These are phyloP conservation scores for Scaptomyza polygonia DNA, from an alignment of 2,888 invertebrate species.

Conservation along the genomic window DNA sequence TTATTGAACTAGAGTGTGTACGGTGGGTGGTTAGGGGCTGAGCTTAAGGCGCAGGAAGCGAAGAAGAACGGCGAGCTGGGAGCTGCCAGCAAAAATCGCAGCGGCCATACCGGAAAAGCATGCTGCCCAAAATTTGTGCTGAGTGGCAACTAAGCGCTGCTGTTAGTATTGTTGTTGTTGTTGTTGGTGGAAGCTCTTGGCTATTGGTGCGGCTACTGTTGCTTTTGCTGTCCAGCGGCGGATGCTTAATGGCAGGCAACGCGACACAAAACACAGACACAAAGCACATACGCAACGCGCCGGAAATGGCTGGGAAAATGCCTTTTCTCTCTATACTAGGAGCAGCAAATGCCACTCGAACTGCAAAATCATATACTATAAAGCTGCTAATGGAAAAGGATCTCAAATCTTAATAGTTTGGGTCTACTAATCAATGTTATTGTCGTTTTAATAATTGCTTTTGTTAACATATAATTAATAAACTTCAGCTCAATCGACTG, in stretches of 20 bases:
- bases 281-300: slow-evolving; percentile 29
- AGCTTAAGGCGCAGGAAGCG: slow-evolving; percentile 20
- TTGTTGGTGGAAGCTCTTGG: neutral
- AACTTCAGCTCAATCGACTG: no score
- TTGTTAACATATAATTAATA: no score
- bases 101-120: slow-evolving; percentile 73
- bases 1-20: slow-evolving; percentile 80
- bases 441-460: neutral
- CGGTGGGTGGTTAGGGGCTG: slow-evolving; percentile 1
- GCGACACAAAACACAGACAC: slow-evolving; percentile 61
- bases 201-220: neutral
- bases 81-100: slow-evolving; percentile 20
- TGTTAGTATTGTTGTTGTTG: slow-evolving; percentile 6
- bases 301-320: slow-evolving; percentile 69
- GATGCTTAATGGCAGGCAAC: slow-evolving; percentile 78
- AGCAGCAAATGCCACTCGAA: slow-evolving; percentile 37
- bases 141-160: slow-evolving; percentile 71
- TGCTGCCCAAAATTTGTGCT: slow-evolving; percentile 78
- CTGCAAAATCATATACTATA: slow-evolving; percentile 8
- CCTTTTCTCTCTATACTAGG: slow-evolving; percentile 31
- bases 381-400: slow-evolving; percentile 1
- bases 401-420: neutral
- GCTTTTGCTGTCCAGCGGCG: slow-evolving; percentile 63
- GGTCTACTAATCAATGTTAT: neutral
- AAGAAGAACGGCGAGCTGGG: slow-evolving; percentile 6